These are phyloP conservation scores for Halcyon leucocephala DNA, from an alignment of 2,797 vertebrate genomes.

Conservation along the genomic window DNA sequence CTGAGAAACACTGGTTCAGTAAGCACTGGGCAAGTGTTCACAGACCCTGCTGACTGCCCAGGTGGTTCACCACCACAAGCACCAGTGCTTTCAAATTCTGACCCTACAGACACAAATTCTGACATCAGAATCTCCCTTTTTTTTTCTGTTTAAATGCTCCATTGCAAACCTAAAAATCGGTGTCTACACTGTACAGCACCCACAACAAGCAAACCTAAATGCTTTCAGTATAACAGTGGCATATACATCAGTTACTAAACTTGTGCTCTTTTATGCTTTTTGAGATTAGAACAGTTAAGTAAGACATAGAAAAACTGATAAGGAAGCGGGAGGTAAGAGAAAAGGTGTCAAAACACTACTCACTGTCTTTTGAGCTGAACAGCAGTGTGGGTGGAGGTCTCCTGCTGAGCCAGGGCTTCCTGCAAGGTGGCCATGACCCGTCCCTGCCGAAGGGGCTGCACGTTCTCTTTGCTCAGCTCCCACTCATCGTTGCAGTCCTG, in stretches of 20 bases:
- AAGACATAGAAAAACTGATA: not conserved
- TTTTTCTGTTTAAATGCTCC: not conserved
- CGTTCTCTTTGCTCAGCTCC: slow-evolving; percentile 97
- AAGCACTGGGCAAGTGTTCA: not conserved
- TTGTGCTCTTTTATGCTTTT: not conserved
- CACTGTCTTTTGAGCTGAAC: slow-evolving; percentile 91
- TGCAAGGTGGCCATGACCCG: slow-evolving; percentile 87
- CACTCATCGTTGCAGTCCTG: slow-evolving; percentile 86
- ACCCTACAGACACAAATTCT: too few species aligned
- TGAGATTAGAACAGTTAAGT: not conserved
- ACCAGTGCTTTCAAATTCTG: not conserved
- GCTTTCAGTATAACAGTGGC: fast-evolving
- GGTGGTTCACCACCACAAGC: not conserved
- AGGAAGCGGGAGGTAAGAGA: not conserved
- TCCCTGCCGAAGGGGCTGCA: slow-evolving; percentile 91
- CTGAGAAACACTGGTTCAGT: not conserved
- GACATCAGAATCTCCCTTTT: not conserved
- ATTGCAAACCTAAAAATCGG: not conserved
- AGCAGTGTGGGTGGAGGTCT: slow-evolving; percentile 78
- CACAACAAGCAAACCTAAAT: not conserved
- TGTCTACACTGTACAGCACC: not conserved
- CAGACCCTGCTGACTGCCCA: not conserved
- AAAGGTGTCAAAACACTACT: not conserved
- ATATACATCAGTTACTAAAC: not conserved
- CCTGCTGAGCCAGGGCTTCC: slow-evolving; percentile 88